These are phyloP conservation scores for Bradypus variegatus DNA, from an alignment of 2,797 vertebrate genomes.

Conservation along the genomic window DNA sequence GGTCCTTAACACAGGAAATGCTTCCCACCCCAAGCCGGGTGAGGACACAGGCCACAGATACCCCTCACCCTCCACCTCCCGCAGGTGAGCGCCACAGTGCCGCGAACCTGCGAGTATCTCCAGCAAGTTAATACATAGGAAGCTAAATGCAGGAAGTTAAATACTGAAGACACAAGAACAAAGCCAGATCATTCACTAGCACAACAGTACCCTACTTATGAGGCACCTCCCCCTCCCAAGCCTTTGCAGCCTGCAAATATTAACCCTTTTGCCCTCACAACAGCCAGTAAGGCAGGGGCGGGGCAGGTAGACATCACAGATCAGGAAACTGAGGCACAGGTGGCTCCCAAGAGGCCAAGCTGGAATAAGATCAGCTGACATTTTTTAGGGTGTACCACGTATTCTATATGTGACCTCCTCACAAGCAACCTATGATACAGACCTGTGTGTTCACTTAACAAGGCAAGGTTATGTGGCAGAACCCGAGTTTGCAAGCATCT, in stretches of 20 bases:
- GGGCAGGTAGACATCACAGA: background rate
- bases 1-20: slow-evolving; percentile 26
- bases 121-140: slow-evolving; percentile 29
- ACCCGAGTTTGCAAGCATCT: background rate
- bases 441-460: background rate
- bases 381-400: background rate
- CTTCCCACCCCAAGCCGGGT: background rate
- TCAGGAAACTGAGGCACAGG: background rate
- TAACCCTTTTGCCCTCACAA: slow-evolving; percentile 39
- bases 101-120: background rate
- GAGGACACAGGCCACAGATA: background rate
- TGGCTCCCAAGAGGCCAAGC: background rate
- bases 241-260: background rate
- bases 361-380: background rate
- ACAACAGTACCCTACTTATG: slow-evolving; percentile 59
- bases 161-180: slow-evolving; percentile 45
- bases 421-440: background rate
- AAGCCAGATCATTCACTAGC: slow-evolving; percentile 56
- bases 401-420: background rate
- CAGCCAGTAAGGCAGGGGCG: background rate
- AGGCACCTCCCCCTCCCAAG: slow-evolving; percentile 42
- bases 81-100: background rate
- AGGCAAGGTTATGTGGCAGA: background rate
- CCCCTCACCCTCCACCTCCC: background rate
- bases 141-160: slow-evolving; percentile 52